Base-by-base conservation (phyloP, 1,140 invertebrate genomes). In the Limonius californicus region DNA sequence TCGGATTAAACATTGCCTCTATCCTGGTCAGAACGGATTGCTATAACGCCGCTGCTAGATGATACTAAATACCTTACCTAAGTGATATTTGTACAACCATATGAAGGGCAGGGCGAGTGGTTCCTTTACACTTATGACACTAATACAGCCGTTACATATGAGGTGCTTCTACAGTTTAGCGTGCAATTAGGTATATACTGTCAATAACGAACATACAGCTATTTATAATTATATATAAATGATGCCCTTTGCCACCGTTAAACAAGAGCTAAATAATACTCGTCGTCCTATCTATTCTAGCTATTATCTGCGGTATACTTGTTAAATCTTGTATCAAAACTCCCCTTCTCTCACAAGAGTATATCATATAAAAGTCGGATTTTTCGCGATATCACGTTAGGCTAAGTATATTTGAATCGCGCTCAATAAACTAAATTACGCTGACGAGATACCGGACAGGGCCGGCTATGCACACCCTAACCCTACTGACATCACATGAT, bases 311-410 rank as follows among this genome's bases (percentile, higher is more conserved):
- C 64, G 62, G 57, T 70, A 70, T 68, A 67, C 67, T 69, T 69
- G n/a, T 63, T 72, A 70, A 69, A 66, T 70, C 69, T 70, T 69
- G 67, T 72, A 72, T 72, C 69, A 72, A 72, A 72, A 72, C 67
- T 67, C 69, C 57, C 67, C 67, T 61, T 55, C 70, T 66, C 68
- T 70, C 66, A 67, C 45, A 50, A 50, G 45, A 50, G 42, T 50
- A 18, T 63, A 69, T 66, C 64, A 68, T 70, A 65, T 64, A 59
- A 70, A 72, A 64, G 64, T 70, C 63, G 64, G 57, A 64, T 70
- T 66, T 62, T 61, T 63, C 67, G 66, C 65, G 63, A 70, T 70
- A 72, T 72, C 67, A 70, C 70, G 60, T 71, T 69, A 71, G 62
- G 66, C 66, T 68, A 68, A 63, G 50, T 65, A 63, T 67, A 65